Evolutionary conservation across 1,140 invertebrate genomes (phyloP).

Genomic region (Cecropterus lyciades): DNA sequence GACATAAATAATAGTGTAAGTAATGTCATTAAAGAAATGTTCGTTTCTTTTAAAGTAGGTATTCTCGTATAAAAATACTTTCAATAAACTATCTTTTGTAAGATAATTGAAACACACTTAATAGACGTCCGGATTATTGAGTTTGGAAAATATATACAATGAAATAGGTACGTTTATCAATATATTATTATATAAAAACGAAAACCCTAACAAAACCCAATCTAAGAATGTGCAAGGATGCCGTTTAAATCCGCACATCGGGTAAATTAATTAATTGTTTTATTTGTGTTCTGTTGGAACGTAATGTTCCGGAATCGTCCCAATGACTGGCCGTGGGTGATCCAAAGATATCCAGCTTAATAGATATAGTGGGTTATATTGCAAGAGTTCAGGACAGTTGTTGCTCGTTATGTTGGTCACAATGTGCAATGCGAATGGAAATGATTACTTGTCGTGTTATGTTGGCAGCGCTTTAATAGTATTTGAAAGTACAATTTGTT

Average conservation of each 20-base stretch:
- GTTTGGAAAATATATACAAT: too few species aligned
- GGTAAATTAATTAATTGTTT: conserved; percentile 56
- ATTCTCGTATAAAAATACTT: too few species aligned
- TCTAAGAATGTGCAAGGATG: conserved; percentile 14
- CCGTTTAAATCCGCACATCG: conserved; percentile 38
- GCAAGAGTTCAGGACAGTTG: conserved; percentile 25
- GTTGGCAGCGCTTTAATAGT: neutral
- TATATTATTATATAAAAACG: neutral
- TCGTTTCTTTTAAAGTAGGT: too few species aligned
- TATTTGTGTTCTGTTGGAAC: conserved; percentile 42
- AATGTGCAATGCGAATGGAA: conserved; percentile 17
- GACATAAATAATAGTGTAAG: too few species aligned
- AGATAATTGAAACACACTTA: too few species aligned
- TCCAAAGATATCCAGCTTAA: conserved; percentile 36
- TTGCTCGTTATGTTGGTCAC: conserved; percentile 32
- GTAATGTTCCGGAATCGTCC: conserved; percentile 34
- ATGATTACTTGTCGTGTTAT: conserved; percentile 7
- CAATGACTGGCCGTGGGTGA: conserved; percentile 38
- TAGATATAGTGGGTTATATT: conserved; percentile 27
- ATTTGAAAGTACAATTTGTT: neutral
- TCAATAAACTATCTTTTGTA: too few species aligned
- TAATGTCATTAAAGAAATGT: too few species aligned
- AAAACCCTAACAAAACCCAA: neutral
- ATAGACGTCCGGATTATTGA: too few species aligned
- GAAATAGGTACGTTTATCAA: neutral